Evolutionary conservation across 2,113 vertebrate species (phyloP).

Genomic region (Ifrita kowaldi): DNA sequence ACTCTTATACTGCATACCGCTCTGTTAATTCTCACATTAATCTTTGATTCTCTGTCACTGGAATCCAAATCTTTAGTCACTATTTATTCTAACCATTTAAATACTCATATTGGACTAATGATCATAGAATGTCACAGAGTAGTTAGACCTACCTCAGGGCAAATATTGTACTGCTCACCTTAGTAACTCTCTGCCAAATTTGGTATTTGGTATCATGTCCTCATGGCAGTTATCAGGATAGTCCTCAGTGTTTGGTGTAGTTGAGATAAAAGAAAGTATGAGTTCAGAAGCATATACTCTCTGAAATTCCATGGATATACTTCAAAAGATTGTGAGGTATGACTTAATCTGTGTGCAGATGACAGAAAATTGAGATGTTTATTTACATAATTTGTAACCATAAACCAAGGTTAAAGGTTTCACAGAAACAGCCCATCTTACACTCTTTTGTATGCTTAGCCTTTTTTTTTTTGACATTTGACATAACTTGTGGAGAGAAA

Average conservation of each 20-base stretch:
- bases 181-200: background rate
- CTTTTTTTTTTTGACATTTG: background rate
- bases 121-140: background rate
- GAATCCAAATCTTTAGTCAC: background rate
- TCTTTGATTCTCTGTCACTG: slow-evolving; percentile 15
- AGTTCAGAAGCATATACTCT: background rate
- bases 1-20: slow-evolving; percentile 2
- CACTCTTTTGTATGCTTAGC: background rate
- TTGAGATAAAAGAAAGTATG: background rate
- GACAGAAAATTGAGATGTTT: background rate
- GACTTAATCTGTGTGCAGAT: background rate
- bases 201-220: background rate
- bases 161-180: background rate
- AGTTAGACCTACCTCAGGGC: background rate
- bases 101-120: background rate
- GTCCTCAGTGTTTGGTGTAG: background rate
- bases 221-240: background rate
- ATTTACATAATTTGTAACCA: background rate
- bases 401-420: background rate
- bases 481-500: background rate
- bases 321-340: background rate
- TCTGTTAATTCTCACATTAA: slow-evolving; percentile 53
- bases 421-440: background rate
- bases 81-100: background rate
- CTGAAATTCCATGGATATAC: background rate